Percentiles rank a stretch among this genome's conserved stretches.
Evolutionary conservation across 2,888 invertebrate species (phyloP).

Genomic region (Alloplasta piceator): DNA sequence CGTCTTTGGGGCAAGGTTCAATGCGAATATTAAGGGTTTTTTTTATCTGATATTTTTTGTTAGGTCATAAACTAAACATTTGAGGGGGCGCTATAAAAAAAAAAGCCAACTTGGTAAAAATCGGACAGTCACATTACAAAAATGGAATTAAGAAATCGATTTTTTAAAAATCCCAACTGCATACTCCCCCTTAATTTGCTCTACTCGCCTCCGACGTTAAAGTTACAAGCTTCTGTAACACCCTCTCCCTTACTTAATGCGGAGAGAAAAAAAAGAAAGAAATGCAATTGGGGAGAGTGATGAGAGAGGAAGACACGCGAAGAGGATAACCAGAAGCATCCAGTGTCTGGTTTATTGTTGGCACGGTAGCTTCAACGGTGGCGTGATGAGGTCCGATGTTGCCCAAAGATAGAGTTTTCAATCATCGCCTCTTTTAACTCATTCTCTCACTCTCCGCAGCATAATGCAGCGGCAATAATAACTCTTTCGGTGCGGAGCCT

Average conservation of each 20-base stretch:
- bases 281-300: background rate
- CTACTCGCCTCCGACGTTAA: background rate
- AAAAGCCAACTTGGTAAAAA: too few relatives aligned
- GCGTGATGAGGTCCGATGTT: conserved; percentile 70
- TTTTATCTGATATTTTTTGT: too few relatives aligned
- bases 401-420: conserved; percentile 69
- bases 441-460: background rate
- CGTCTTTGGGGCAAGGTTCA: too few relatives aligned
- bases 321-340: conserved; percentile 63
- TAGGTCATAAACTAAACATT: too few relatives aligned
- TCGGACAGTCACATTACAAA: too few relatives aligned
- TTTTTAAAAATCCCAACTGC: too few relatives aligned
- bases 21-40: too few relatives aligned
- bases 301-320: conserved; percentile 13
- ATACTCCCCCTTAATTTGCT: background rate
- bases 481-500: background rate
- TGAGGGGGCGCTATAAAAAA: too few relatives aligned
- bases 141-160: too few relatives aligned
- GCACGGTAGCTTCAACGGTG: conserved; percentile 68
- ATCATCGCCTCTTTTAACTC: conserved; percentile 60
- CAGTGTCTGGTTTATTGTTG: conserved; percentile 62
- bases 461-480: conserved; percentile 2
- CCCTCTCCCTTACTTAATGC: too few relatives aligned
- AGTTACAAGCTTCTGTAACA: too few relatives aligned
- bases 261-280: conserved; percentile 3